Percentiles rank a stretch among this genome's conserved stretches.
Conservation (phyloP, 2,113 vertebrate genomes). For the Sinosuthora webbiana region DNA sequence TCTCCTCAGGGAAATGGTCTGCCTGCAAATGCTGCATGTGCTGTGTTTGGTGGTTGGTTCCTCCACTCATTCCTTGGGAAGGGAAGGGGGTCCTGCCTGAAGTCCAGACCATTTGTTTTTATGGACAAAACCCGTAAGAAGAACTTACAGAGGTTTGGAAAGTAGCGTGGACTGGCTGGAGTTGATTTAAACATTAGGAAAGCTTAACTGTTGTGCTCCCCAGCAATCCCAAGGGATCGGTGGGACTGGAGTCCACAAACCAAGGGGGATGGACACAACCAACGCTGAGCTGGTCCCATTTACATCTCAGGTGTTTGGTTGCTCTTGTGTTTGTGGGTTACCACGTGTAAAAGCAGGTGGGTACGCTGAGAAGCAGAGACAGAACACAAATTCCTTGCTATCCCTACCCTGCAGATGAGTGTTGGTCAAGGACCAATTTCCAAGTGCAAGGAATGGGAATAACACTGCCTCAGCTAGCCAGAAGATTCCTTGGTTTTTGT, state of each 20-base stretch:
- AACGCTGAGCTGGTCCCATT: not conserved
- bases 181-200: not conserved
- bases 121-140: not conserved
- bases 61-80: not conserved
- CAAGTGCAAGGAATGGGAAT: not conserved
- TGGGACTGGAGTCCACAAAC: not conserved
- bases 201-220: not conserved
- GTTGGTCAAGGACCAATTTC: not conserved
- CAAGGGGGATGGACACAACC: not conserved
- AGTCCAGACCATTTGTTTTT: not conserved
- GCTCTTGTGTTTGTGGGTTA: not conserved
- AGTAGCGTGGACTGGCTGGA: not conserved
- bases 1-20: not conserved
- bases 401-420: not conserved
- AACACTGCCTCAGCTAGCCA: not conserved
- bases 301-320: not conserved
- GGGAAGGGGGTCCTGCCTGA: not conserved
- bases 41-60: not conserved
- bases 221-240: not conserved
- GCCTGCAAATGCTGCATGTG: not conserved
- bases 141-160: not conserved
- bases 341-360: not conserved
- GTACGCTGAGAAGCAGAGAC: not conserved
- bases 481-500: not conserved
- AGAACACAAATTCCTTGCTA: not conserved